Conservation (phyloP, 2,888 invertebrate species). For the Ochropleura plecta region DNA sequence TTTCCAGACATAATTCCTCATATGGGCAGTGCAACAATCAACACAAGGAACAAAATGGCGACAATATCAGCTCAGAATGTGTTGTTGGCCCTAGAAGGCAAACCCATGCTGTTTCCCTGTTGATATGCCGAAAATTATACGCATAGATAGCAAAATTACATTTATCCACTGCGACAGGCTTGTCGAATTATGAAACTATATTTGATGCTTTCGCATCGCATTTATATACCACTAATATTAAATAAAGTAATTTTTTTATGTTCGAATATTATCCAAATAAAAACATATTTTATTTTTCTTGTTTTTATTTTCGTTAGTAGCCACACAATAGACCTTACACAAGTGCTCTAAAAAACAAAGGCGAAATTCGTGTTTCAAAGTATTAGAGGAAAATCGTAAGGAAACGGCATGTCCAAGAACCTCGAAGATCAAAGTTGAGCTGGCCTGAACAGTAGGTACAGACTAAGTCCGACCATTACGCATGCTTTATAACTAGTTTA, state of each 20-base stretch:
- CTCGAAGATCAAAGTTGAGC: neutral
- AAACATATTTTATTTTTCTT: neutral
- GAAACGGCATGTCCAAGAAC: neutral
- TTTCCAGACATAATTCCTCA: slow-evolving; percentile 95
- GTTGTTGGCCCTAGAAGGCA: slow-evolving; percentile 92
- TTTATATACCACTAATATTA: slow-evolving; percentile 15
- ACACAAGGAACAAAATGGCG: slow-evolving; percentile 95
- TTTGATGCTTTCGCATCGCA: neutral
- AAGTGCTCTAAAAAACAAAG: neutral
- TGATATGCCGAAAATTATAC: slow-evolving; percentile 13
- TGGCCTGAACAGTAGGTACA: neutral
- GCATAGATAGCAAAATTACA: neutral
- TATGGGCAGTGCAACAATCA: slow-evolving; percentile 95
- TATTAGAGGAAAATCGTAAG: neutral
- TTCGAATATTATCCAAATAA: neutral
- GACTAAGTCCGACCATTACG: no score
- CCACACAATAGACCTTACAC: no score
- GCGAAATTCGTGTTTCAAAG: neutral
- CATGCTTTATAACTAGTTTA: no score
- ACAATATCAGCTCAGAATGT: slow-evolving; percentile 94
- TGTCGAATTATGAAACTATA: slow-evolving; percentile 11
- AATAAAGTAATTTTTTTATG: neutral
- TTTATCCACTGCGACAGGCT: neutral
- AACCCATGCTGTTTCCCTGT: slow-evolving; percentile 84
- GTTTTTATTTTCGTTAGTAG: neutral